Evolutionary conservation across 2,113 vertebrate genomes (phyloP), one percentile per base, ranked within the genome.

Genomic region (Labeo rohita): DNA sequence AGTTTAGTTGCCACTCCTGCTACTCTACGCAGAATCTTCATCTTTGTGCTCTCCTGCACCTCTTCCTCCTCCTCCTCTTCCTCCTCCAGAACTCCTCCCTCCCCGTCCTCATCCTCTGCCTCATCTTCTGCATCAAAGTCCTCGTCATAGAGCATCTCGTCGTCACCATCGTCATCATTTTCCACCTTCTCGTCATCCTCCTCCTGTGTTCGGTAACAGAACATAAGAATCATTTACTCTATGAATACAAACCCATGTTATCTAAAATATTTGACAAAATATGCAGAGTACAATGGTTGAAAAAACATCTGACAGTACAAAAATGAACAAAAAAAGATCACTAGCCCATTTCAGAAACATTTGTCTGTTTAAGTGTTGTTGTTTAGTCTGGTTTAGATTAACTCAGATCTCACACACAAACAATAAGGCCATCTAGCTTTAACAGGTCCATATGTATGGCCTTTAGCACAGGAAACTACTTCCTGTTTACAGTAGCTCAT

Each of bases 101-200:
- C 94, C 79, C 95, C 87, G 0, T 93, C 94, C 83, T 94, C 94
- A 68, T 94, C 93, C 87, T 93, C 97, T 0, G 91, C 95, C 87
- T 95, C 95, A 2, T 96, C 96, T 10, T 95, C 96, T 0, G 94
- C 96, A 36, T 98, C 96, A 56, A 95, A 95, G 89, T 97, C 97
- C 86, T 97, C 97, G 76, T 98, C 97, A 52, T 96, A 95, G 63
- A 98, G 93, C 92, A 98, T 92, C 90, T 97, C 98, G 86, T 96
- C 91, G 88, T 95, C 95, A 85, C 95, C 93, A 89, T 98, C 93
- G 90, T 90, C 78, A 11, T 59, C 16, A 13, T 47, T 11, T 61
- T 59, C 86, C 75, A 18, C 91, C 92, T 87, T 88, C 78, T 91
- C 89, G 0, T 85, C 80, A 0, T 16, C 34, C 12, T 85, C 85